Base-by-base conservation (phyloP, 2,797 vertebrate genomes). In the Pseudopleuronectes americanus region DNA sequence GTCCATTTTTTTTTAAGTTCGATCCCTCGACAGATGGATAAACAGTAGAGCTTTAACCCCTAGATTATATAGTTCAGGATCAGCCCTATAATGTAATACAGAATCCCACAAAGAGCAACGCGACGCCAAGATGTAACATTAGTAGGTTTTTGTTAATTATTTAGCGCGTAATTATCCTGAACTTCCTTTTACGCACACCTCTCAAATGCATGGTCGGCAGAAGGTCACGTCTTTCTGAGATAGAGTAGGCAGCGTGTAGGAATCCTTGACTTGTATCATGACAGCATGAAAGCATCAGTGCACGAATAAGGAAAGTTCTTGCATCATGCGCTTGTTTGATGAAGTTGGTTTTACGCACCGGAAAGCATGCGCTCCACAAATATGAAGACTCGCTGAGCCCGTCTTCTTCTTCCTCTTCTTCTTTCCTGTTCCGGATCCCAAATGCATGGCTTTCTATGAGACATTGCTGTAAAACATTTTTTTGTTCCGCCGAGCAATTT, bases 61-160 rank as follows among this genome's bases (percentile, higher is more conserved):
- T 38, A 62, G 52, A 48, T 47, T 21, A 55, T 19, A 55, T 19
- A 64, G 66, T 33, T 45, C 51, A 28, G 26, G 58, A 71, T 70
- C 53, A 70, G 28, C 43, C 56, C 41, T 17, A 33, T 43, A 48
- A 23, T 65, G 31, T 73, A 60, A 68, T 10, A 64, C 47, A 67
- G 23, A 68, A 68, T 56, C n/a, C 21, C 14, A 59, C 61, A 51
- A 68, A 48, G 22, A 59, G 74, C 36, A 84, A 83, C 60, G 21
- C 41, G 84, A 88, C 69, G 63, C 83, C 61, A 76, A 67, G 22
- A 57, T 86, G 84, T 87, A 86, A 89, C 76, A 60, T 21, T 65
- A 89, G 75, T n/a, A 53, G 64, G 51, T 79, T 51, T 70, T 61
- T 14, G 56, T 86, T 43, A 84, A 91, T 89, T 87, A 85, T 81